Percentiles rank a stretch among this genome's conserved stretches.
These are phyloP conservation scores for Labroides dimidiatus DNA, from an alignment of 2,797 vertebrate genomes.

Conservation along the genomic window DNA sequence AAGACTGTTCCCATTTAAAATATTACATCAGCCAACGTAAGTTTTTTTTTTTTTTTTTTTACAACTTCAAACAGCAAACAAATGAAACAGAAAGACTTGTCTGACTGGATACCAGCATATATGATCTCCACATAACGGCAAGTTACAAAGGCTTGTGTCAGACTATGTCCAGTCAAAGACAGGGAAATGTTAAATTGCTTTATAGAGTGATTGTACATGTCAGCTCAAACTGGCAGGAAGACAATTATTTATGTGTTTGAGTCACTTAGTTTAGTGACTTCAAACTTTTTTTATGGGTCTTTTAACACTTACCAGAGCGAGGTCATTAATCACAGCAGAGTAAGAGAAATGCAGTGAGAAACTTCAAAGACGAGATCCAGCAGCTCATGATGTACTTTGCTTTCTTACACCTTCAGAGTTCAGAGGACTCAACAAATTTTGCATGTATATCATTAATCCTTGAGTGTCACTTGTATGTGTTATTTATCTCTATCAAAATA, in stretches of 20 bases:
- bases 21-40: no score
- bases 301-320: constrained; percentile 40
- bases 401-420: not conserved
- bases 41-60: not conserved
- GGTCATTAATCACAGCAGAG: constrained; percentile 53
- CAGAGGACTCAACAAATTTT: constrained; percentile 14
- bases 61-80: constrained; percentile 5
- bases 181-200: constrained; percentile 38
- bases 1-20: no score
- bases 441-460: constrained; percentile 1
- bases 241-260: constrained; percentile 39
- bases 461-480: not conserved
- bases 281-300: constrained; percentile 47
- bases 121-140: not conserved
- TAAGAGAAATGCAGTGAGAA: constrained; percentile 16
- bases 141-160: constrained; percentile 22
- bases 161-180: constrained; percentile 27
- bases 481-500: not conserved
- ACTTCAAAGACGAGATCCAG: constrained; percentile 40
- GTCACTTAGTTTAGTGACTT: constrained; percentile 23
- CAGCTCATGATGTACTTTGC: constrained; percentile 18
- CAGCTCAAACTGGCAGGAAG: constrained; percentile 20
- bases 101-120: constrained; percentile 1
- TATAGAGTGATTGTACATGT: constrained; percentile 39
- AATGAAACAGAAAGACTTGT: constrained; percentile 8